Base-by-base conservation (phyloP, 2,888 invertebrate genomes). In the Drosophila mulleri region DNA sequence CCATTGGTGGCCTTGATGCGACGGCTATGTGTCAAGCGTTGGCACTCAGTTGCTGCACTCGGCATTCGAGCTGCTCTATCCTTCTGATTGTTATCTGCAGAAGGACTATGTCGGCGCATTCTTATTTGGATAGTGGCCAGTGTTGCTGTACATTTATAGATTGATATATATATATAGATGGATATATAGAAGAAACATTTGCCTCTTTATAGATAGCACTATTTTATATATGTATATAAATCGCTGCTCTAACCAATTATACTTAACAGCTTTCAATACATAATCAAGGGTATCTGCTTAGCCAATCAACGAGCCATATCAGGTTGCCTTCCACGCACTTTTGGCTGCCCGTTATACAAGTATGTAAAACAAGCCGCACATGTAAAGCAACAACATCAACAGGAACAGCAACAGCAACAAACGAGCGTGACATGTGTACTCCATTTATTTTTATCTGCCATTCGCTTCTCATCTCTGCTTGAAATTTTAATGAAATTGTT, bases 1-100 rank as follows among this genome's bases (percentile, higher is more conserved):
- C 72, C 84, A 73, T 73, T 87, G 81, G 63, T 84, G 89, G 88
- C 89, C 89, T 89, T 82, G 72, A 68, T 47, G 53, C 71, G 84
- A 84, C 84, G 73, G 72, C 82, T 53, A 78, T 75, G 75, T 83
- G 89, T 72, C 67, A 73, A 67, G n/a, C 42, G 44, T 42, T 44
- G 32, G 29, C 62, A 80, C 45, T 45, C 45, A 45, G 23, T 45
- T 23, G 73, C 53, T 66, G 56, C 67, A 67, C 65, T 59, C 53
- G 44, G 44, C 61, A 62, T 67, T 26, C 35, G 59, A 72, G 69
- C 59, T 32, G 59, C n/a, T 42, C 60, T 45, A 44, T 23, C 47
- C 41, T 48, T 45, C 41, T 23, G 12, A 20, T 9, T 60, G 8
- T 44, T 42, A 42, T 50, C 53, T 35, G 50, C 12, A 8, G 1